phyloP scores from a whole-genome alignment of 92 coral and sea anemone species.

The Zoanthus sansibaricus region DNA sequence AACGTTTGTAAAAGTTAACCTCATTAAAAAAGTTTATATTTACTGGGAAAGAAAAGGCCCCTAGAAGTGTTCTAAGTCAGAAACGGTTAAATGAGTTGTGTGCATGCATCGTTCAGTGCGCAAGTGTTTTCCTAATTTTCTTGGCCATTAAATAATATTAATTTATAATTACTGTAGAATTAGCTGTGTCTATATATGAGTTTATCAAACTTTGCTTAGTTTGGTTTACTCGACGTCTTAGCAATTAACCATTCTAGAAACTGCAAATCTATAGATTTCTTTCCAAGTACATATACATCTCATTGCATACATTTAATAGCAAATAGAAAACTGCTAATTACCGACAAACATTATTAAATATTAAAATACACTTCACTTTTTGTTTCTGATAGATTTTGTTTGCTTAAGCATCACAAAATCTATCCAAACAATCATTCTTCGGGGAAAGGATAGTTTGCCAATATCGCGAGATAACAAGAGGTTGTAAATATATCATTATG shows the following conservation, averaged over 20 bases:
- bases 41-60: too few species aligned
- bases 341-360: constrained; percentile 26
- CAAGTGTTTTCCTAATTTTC: too few species aligned
- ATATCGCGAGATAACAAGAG: background rate
- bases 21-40: too few species aligned
- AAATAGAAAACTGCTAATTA: constrained; percentile 29
- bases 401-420: background rate
- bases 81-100: too few species aligned
- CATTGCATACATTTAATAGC: background rate
- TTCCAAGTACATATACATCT: background rate
- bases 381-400: constrained; percentile 5
- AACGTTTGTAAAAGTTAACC: too few species aligned
- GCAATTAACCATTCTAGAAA: background rate
- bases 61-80: too few species aligned
- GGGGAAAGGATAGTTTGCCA: background rate
- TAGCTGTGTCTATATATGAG: too few species aligned
- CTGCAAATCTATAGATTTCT: background rate
- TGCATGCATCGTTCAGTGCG: too few species aligned
- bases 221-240: too few species aligned
- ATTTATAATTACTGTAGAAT: too few species aligned
- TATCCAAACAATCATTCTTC: background rate
- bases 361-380: constrained; percentile 9
- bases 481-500: background rate
- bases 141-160: too few species aligned
- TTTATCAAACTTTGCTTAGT: too few species aligned